phyloP scores from a whole-genome alignment of 2,888 invertebrate genomes.

The Troides oblongomaculatus region DNA sequence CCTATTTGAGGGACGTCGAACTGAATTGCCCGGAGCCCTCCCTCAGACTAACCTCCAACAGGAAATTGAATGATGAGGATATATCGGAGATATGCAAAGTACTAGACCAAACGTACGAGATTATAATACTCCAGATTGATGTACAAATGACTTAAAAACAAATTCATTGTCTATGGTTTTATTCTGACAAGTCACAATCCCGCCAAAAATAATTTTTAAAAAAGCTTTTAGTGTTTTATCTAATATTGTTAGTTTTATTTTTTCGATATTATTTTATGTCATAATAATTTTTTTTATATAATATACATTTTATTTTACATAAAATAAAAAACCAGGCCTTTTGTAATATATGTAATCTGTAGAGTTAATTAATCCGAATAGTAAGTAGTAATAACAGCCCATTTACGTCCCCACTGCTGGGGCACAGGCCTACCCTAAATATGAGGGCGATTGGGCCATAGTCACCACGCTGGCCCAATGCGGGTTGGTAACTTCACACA shows the following conservation, averaged over 20 bases:
- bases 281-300: no score
- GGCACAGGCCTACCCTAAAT: no score
- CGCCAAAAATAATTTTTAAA: slow-evolving; percentile 12
- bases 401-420: no score
- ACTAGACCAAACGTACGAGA: slow-evolving; percentile 66
- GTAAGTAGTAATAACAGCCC: no score
- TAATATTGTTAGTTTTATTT: background rate
- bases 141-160: slow-evolving; percentile 33
- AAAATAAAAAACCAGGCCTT: no score
- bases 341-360: no score
- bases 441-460: no score
- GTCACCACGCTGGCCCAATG: no score
- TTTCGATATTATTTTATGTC: no score
- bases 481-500: no score
- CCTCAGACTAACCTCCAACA: slow-evolving; percentile 85
- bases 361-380: no score
- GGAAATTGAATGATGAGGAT: slow-evolving; percentile 81
- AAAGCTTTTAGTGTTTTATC: background rate
- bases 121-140: slow-evolving; percentile 60
- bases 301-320: no score
- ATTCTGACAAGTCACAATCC: slow-evolving; percentile 8
- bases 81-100: slow-evolving; percentile 68
- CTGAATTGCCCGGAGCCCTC: slow-evolving; percentile 84
- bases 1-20: slow-evolving; percentile 85
- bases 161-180: background rate